Percentiles rank a stretch among this genome's conserved stretches.
phyloP scores from a whole-genome alignment of 1,140 invertebrate species.

The Babylonia areolata region DNA sequence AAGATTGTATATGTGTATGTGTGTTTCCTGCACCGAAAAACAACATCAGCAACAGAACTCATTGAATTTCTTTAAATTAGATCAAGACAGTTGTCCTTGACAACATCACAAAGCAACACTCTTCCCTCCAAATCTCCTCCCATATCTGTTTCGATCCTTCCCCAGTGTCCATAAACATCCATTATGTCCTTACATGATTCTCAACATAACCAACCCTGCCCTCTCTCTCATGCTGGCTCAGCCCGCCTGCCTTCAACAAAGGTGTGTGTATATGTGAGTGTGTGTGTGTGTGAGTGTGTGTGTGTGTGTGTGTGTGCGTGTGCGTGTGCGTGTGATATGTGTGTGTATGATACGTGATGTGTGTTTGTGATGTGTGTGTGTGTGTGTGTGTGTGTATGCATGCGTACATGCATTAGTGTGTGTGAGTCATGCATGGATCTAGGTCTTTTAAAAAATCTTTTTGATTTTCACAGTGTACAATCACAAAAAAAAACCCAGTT shows the following conservation, averaged over 20 bases:
- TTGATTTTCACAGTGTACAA: no score
- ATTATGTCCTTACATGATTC: no score
- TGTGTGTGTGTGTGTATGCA: background rate
- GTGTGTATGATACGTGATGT: background rate
- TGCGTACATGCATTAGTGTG: background rate
- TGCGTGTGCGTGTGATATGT: background rate
- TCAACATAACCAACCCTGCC: slow-evolving; percentile 91
- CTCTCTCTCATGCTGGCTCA: slow-evolving; percentile 95
- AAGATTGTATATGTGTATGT: no score
- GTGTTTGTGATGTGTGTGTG: background rate
- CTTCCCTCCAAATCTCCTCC: no score
- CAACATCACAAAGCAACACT: no score
- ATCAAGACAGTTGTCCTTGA: no score
- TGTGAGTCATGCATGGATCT: no score
- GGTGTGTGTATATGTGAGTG: slow-evolving; percentile 42
- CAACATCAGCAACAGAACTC: slow-evolving; percentile 79
- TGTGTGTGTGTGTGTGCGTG: background rate
- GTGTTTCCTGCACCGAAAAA: slow-evolving; percentile 82
- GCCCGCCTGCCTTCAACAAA: slow-evolving; percentile 92
- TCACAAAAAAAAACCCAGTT: no score
- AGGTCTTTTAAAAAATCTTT: no score
- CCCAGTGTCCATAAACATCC: no score
- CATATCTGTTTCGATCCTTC: no score
- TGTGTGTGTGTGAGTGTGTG: background rate
- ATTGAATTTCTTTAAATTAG: no score